Conservation (phyloP, 2,797 vertebrate genomes). For the Epinephelus coioides region DNA sequence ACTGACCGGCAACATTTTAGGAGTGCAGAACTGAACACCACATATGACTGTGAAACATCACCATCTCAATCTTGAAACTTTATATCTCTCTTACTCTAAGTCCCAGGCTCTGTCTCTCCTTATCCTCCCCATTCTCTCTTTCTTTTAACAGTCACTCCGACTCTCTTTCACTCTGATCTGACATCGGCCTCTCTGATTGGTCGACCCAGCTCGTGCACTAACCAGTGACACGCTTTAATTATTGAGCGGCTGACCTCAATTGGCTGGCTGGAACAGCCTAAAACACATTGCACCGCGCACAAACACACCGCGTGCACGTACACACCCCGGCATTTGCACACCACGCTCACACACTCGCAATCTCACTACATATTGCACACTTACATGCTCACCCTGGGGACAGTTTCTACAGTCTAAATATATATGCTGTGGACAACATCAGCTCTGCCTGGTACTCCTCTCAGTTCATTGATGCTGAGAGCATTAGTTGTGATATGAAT, state of each 20-base stretch:
- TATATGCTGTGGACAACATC: conserved; percentile 70
- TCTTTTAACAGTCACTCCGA: conserved; percentile 43
- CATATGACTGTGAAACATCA: conserved; percentile 23
- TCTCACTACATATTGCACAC: conserved; percentile 62
- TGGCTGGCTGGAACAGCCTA: conserved; percentile 76
- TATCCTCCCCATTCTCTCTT: conserved; percentile 33
- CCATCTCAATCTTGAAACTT: conserved; percentile 31
- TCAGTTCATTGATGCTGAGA: conserved; percentile 61
- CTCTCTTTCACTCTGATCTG: conserved; percentile 60
- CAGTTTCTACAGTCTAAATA: conserved; percentile 74
- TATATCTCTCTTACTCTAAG: conserved; percentile 26
- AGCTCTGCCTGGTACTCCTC: conserved; percentile 54
- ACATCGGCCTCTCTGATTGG: conserved; percentile 70
- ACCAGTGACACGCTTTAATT: conserved; percentile 85
- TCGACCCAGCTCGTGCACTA: conserved; percentile 70
- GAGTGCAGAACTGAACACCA: conserved; percentile 6
- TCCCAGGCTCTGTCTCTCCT: conserved; percentile 35
- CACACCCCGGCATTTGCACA: conserved; percentile 50
- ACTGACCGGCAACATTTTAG: conserved; percentile 25
- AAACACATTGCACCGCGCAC: conserved; percentile 63
- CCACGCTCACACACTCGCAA: conserved; percentile 48
- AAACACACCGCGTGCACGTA: conserved; percentile 31
- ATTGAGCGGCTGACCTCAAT: conserved; percentile 86
- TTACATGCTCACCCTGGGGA: conserved; percentile 71
- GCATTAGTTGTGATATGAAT: conserved; percentile 33